These are phyloP conservation scores for Cryptotermes secundus DNA, from an alignment of 1,140 invertebrate species.

Conservation along the genomic window DNA sequence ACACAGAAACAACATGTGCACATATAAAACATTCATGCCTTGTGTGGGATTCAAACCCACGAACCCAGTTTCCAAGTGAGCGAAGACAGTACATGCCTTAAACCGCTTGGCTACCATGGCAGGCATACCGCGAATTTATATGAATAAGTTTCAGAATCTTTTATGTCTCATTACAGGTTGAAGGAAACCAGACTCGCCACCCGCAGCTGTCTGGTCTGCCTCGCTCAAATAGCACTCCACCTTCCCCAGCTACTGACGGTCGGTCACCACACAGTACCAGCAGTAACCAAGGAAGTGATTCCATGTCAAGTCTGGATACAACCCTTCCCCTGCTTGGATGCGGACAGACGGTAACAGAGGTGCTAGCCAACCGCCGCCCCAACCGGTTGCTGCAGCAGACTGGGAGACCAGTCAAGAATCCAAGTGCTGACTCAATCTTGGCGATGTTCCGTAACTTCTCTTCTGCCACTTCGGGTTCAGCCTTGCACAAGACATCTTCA, in stretches of 20 bases:
- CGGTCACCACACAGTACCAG: constrained; percentile 31
- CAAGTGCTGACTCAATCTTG: constrained; percentile 71
- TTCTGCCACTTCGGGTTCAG: constrained; percentile 36
- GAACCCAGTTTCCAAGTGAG: no score
- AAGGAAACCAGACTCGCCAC: constrained; percentile 53
- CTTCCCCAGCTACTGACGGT: constrained; percentile 30
- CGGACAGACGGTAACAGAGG: not conserved
- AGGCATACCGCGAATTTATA: no score
- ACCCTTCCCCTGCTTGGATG: no score
- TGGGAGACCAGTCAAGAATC: constrained; percentile 32
- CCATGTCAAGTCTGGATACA: constrained; percentile 29
- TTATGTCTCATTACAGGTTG: constrained; percentile 49
- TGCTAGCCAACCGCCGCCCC: constrained; percentile 19
- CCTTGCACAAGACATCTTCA: constrained; percentile 40
- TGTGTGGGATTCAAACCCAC: no score
- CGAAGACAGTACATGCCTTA: no score
- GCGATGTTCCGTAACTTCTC: constrained; percentile 69
- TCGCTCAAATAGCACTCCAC: constrained; percentile 40
- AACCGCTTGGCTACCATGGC: no score
- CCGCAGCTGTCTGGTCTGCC: constrained; percentile 40
- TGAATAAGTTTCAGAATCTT: no score
- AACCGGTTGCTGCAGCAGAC: constrained; percentile 19
- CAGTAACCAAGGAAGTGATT: constrained; percentile 34
- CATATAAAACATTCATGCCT: no score
- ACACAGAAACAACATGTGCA: no score